Evolutionary conservation across 2,888 invertebrate genomes (phyloP), one percentile per base, ranked within the genome.

Genomic region (Tachina grossa): DNA sequence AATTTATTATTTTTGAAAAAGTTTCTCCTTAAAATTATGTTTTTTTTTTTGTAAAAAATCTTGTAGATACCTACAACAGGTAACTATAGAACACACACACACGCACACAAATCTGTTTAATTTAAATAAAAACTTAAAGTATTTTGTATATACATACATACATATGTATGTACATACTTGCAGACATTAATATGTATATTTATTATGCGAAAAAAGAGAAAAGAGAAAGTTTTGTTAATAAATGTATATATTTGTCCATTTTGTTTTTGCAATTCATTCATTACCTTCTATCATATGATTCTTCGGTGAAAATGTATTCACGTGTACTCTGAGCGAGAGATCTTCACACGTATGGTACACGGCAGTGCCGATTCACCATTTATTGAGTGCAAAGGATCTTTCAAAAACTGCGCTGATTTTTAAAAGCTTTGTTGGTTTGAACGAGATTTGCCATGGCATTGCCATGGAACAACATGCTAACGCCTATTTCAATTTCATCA

Each of bases 181-280:
- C 9, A 31, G 14, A 13, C 13, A 47, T 13, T 2, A 8, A 13
- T 16, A 51, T 51, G 6, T 51, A 14, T 61, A 41, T 39, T 74
- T 75, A 63, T 75, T 65, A 65, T 65, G 63, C 2, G 16, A 39
- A 16, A 49, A 68, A 61, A 69, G 49, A 47, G 59, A 76, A 68
- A 76, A 82, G 69, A 76, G 76, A 76, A 77, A 83, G 76, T 76
- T 77, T 65, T 66, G 39, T 49, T 55, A 47, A 55, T 2, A 74
- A 80, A n/a, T 63, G n/a, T 53, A 13, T 4, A 31, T 43, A 47
- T 45, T 72, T 63, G 41, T 51, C 11, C 43, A 16, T 16, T 55
- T 47, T 43, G 13, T 71, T 65, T 59, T 68, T 61, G 57, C 74
- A 74, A 69, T 65, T 51, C 22, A 69, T 65, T 51, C 22, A 51